These are phyloP conservation scores for Cyrtorhinus lividipennis DNA, from an alignment of 1,140 invertebrate species.

Conservation along the genomic window DNA sequence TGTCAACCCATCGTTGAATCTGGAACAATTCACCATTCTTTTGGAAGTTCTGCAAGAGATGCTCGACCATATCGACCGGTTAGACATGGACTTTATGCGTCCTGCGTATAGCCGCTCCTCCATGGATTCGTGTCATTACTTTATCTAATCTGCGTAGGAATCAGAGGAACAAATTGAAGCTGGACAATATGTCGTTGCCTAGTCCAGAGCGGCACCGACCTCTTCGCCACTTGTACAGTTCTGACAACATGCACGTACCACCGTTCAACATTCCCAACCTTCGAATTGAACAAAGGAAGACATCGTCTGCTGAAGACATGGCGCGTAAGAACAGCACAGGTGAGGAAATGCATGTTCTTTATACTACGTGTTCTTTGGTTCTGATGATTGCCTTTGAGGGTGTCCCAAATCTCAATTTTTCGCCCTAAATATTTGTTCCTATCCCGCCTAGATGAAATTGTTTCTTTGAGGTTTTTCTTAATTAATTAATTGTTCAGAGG, in stretches of 20 bases:
- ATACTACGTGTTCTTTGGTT: no score
- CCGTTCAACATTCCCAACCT: slow-evolving; percentile 75
- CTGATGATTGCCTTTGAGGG: no score
- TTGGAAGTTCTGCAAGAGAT: slow-evolving; percentile 87
- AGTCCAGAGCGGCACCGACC: slow-evolving; percentile 60
- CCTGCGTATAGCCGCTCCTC: background rate
- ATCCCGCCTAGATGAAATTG: no score
- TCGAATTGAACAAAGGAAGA: slow-evolving; percentile 68
- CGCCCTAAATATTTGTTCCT: background rate
- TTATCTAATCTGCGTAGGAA: no score
- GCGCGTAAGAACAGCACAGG: slow-evolving; percentile 66
- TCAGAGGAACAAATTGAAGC: slow-evolving; percentile 67
- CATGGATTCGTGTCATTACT: no score
- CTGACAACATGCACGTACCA: slow-evolving; percentile 69
- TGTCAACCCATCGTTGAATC: slow-evolving; percentile 73
- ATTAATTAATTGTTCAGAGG: no score
- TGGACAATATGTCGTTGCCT: slow-evolving; percentile 58
- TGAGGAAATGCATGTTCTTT: slow-evolving; percentile 27
- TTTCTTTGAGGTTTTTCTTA: no score
- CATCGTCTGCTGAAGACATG: slow-evolving; percentile 76
- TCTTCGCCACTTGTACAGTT: slow-evolving; percentile 66
- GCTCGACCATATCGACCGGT: slow-evolving; percentile 78
- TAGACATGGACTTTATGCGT: no score
- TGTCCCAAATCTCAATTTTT: no score
- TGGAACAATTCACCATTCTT: slow-evolving; percentile 77